These are phyloP conservation scores for Neria commutata DNA, from an alignment of 2,888 invertebrate species.

Conservation along the genomic window DNA sequence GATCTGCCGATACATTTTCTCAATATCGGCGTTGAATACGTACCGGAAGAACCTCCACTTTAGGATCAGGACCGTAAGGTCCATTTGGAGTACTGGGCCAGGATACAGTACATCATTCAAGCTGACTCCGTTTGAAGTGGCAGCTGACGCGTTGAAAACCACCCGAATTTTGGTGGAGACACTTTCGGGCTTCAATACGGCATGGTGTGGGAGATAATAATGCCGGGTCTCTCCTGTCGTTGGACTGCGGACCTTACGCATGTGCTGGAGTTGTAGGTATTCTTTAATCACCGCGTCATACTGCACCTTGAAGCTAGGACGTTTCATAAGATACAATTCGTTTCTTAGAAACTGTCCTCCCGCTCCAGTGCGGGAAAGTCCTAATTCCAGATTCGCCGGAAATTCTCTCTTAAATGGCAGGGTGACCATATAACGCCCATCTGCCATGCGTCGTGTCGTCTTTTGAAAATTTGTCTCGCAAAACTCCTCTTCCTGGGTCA, in stretches of 20 bases:
- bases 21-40: conserved; percentile 6
- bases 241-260: not conserved
- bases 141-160: not conserved
- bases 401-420: no score
- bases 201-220: conserved; percentile 1
- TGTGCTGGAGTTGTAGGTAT: not conserved
- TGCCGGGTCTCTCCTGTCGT: not conserved
- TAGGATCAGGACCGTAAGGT: not conserved
- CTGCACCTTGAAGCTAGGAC: not conserved
- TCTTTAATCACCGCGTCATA: not conserved
- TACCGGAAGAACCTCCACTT: not conserved
- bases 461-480: no score
- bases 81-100: not conserved
- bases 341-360: not conserved
- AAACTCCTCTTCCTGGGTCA: no score
- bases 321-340: not conserved
- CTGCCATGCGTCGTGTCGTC: not conserved
- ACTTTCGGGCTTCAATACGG: not conserved
- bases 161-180: conserved; percentile 4
- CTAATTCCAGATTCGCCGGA: no score
- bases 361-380: not conserved
- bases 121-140: not conserved
- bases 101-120: not conserved
- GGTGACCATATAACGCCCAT: no score
- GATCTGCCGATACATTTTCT: conserved; percentile 10